A percentile compares a stretch with the other conserved stretches of the same genome.
phyloP scores from a whole-genome alignment of 2,797 vertebrate genomes.

The Rhinichthys osculus region DNA sequence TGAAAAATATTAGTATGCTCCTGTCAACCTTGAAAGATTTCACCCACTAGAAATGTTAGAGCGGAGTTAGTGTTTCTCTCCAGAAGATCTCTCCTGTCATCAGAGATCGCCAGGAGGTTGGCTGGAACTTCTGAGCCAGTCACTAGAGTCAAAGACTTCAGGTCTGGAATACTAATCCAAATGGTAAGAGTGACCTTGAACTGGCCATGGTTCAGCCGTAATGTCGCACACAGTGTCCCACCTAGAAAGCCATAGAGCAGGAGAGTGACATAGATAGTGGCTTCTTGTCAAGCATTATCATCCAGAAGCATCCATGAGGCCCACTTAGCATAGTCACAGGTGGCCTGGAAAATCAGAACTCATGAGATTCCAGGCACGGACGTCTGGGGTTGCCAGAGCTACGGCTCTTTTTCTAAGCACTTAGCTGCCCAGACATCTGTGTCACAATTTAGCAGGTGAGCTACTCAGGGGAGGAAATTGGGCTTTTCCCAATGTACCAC shows the following conservation, averaged over 20 bases:
- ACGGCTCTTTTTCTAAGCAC: slow-evolving; percentile 14
- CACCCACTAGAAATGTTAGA: slow-evolving; percentile 41
- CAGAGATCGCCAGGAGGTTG: slow-evolving; percentile 24
- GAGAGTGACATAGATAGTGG: slow-evolving; percentile 4
- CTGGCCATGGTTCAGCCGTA: slow-evolving; percentile 16
- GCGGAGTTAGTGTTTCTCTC: slow-evolving; percentile 2
- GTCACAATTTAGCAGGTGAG: slow-evolving; percentile 39
- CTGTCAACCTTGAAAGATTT: slow-evolving; percentile 57
- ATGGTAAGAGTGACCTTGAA: slow-evolving; percentile 32
- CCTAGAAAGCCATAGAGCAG: neutral
- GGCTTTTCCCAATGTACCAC: neutral
- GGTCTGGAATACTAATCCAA: slow-evolving; percentile 40
- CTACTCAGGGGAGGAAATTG: slow-evolving; percentile 8
- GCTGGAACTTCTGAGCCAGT: slow-evolving; percentile 23
- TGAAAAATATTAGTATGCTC: slow-evolving; percentile 57
- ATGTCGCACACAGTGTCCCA: neutral
- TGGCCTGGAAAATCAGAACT: slow-evolving; percentile 25
- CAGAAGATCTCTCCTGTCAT: slow-evolving; percentile 37
- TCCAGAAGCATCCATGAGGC: neutral
- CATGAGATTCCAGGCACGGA: slow-evolving; percentile 26
- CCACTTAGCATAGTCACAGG: slow-evolving; percentile 31
- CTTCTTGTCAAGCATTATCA: neutral
- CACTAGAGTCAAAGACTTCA: slow-evolving; percentile 18
- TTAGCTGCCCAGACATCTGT: slow-evolving; percentile 40
- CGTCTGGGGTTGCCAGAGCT: slow-evolving; percentile 7